Base-by-base conservation (phyloP, 2,113 vertebrate genomes). In the Vulpes lagopus region DNA sequence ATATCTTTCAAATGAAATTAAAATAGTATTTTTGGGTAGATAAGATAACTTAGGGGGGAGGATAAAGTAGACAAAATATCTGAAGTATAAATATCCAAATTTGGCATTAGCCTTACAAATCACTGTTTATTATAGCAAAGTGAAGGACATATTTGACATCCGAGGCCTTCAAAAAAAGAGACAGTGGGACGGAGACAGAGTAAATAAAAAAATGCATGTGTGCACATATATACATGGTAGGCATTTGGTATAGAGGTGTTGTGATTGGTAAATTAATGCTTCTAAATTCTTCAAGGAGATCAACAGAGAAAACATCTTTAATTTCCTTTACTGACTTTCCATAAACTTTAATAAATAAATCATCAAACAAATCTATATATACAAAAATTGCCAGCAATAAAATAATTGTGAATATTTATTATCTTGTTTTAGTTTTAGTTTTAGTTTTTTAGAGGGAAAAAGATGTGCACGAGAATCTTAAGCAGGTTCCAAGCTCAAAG, bases 331-430 rank as follows among this genome's bases (percentile, higher is more conserved):
- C 16, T 64, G 22, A 83, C 30, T 3, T 73, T 79, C 51, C 27
- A 83, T 71, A 32, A 64, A 19, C 32, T 89, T 94, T 79, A 79
- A 84, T 73, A 93, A 95, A 82, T 51, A n/a, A 91, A 32, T 43
- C n/a, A 92, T 49, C 30, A 27, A n/a, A 67, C 10, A 91, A 93
- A 74, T 25, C 15, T 25, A 16, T 97, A 9, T 23, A 55, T 35
- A 78, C 8, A 81, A 71, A 92, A 78, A 25, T 80, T 49, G 16
- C 11, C 89, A 69, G 8, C 55, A 49, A n/a, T 76, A n/a, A 94
- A 74, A 71, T 67, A 74, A 23, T 49, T 62, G 8, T 38, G n/a
- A 89, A 71, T 25, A 53, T 43, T 53, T 94, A 60, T 32, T 59
- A 25, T 64, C 19, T 20, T 59, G 22, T 64, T 64, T 64, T 12